Evolutionary conservation across 2,113 vertebrate genomes (phyloP).

Genomic region (Diadophis punctatus): DNA sequence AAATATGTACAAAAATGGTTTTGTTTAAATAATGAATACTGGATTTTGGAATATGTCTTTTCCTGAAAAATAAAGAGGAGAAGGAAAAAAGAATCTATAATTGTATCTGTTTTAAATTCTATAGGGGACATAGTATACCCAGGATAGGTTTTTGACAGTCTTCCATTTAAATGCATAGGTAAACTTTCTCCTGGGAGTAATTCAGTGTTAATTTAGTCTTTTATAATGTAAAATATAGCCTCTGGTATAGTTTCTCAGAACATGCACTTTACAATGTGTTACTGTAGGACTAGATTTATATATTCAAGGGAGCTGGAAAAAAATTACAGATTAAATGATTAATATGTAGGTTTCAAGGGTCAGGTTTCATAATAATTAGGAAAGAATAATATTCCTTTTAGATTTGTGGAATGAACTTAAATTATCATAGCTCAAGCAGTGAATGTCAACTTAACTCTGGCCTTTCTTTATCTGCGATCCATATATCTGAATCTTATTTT

Average conservation of each 20-base stretch:
- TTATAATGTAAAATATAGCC: constrained; percentile 13
- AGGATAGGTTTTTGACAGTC: constrained; percentile 19
- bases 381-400: not conserved
- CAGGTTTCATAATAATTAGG: not conserved
- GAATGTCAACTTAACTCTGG: not conserved
- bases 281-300: constrained; percentile 8
- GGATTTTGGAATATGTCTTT: constrained; percentile 21
- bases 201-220: constrained; percentile 28
- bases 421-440: constrained; percentile 13
- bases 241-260: constrained; percentile 14
- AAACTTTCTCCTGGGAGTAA: constrained; percentile 15
- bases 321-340: constrained; percentile 1
- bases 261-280: not conserved
- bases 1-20: constrained; percentile 29
- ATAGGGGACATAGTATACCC: not conserved
- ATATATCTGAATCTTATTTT: constrained; percentile 13
- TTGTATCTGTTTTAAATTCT: not conserved
- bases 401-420: constrained; percentile 17
- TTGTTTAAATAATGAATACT: constrained; percentile 24
- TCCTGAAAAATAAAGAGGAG: not conserved
- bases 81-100: not conserved
- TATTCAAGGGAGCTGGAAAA: not conserved
- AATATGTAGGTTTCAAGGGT: constrained; percentile 8
- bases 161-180: constrained; percentile 24
- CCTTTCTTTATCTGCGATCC: constrained; percentile 10